Evolutionary conservation across 37 sponge, comb jelly and placozoan species (phyloP).

Genomic region (Beroe ovata): DNA sequence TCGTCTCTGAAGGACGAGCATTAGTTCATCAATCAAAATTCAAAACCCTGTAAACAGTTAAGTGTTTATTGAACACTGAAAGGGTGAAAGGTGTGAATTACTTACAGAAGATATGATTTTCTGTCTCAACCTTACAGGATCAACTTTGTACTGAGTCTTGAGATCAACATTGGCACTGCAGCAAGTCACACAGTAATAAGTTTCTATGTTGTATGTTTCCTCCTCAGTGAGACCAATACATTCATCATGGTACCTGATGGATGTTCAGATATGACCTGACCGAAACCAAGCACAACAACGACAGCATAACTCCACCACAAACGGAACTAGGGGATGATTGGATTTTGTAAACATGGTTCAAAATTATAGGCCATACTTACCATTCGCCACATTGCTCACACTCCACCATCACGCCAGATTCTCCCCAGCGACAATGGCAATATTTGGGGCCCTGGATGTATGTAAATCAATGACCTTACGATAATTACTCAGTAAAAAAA

Average conservation of each 20-base stretch:
- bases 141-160: constrained; percentile 14
- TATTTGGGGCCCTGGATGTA: constrained; percentile 36
- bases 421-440: constrained; percentile 50
- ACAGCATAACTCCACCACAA: no score
- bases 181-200: constrained; percentile 55
- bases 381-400: constrained; percentile 44
- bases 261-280: no score
- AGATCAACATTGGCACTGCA: background rate
- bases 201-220: constrained; percentile 46
- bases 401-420: constrained; percentile 52
- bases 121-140: constrained; percentile 23
- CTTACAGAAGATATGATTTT: constrained; percentile 4
- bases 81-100: no score
- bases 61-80: no score
- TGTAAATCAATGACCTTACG: no score
- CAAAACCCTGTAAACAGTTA: no score
- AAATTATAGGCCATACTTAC: background rate
- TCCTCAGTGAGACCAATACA: constrained; percentile 44
- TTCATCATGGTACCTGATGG: constrained; percentile 29
- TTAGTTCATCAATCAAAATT: no score
- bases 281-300: no score
- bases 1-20: no score
- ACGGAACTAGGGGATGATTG: no score
- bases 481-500: no score
- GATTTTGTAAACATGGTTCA: no score